Evolutionary conservation across 2,797 vertebrate genomes (phyloP), one percentile per base, ranked within the genome.

Genomic region (Emys orbicularis): DNA sequence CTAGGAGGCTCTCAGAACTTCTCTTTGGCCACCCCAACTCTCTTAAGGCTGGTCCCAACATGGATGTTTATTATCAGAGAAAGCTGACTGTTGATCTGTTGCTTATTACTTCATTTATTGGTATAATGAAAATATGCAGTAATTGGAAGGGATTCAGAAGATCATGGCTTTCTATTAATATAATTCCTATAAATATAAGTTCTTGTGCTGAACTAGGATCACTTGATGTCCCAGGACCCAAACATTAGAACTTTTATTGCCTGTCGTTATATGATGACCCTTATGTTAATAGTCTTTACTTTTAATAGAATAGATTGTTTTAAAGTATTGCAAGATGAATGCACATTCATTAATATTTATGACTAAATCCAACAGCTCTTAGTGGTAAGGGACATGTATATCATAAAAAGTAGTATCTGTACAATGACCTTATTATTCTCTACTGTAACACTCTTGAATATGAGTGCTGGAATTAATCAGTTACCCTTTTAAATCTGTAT

Each of bases 401-500:
- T 7, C 72, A 37, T 50, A 76, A 54, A 53, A 84, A 85, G n/a
- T 57, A 23, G 23, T 25, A 5, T 49, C 77, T 50, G 0, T 87
- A 29, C 27, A 50, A 27, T 88, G 23, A n/a, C n/a, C 5, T 72
- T 16, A 0, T 83, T 79, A 21, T 79, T 77, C 29, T 90, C 31
- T 47, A 31, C 41, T 49, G 13, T 49, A 31, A 49, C 8, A 29
- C 74, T 81, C n/a, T 77, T 49, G 53, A 79, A 52, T 52, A 11
- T 54, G 54, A 87, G 47, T 79, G 12, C 18, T 82, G 31, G 31
- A 88, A 92, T 77, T 53, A 11, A 53, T 76, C 47, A 47, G 59
- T 84, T 84, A 31, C 52, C 81, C 95, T 88, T 90, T 74, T 91
- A 90, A 81, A 49, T 65, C 29, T 85, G 52, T 86, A 54, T 54